Evolutionary conservation across 2,113 vertebrate species (phyloP), one percentile per base, ranked within the genome.

Genomic region (Reinhardtius hippoglossoides): DNA sequence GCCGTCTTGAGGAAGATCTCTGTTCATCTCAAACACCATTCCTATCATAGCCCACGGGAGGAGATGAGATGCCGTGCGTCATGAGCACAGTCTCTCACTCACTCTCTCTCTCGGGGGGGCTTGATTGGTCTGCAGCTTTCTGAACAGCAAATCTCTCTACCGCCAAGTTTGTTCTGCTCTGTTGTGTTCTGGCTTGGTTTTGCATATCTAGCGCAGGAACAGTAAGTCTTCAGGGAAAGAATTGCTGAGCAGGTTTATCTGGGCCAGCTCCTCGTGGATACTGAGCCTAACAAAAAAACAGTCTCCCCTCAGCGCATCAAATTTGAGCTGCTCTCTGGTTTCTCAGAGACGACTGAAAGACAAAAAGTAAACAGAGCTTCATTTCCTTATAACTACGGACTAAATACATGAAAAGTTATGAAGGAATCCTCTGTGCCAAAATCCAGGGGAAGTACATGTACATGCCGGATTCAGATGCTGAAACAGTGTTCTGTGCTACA

Each of bases 241-340:
- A 72, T 84, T 82, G 85, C 88, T 86, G 87, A 86, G 84, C 77
- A 85, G 70, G 79, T 88, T 89, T 91, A 90, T 90, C 86, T 89
- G 86, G 90, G 87, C 90, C 88, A 90, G 79, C 84, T 88, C 90
- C 84, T 83, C 50, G 2, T 68, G 85, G 85, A 90, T 88, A 82
- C 74, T 46, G 78, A 85, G 81, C 58, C 83, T 83, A 86, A 90
- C 79, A 50, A 83, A 92, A 92, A 81, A 85, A 75, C 83, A 83
- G 78, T 76, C 55, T 81, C 6, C 26, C 63, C 66, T 85, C 52
- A 54, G 27, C 74, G 76, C 76, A 75, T 85, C 83, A 79, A 31
- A 78, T 74, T 76, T 26, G 20, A 64, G 50, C 65, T 67, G 21
- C 50, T 77, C 70, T 64, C 18, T 26, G 27, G 35, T 81, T 75